Conservation (phyloP, 2,888 invertebrate genomes). For the Drepanosiphum platanoidis region DNA sequence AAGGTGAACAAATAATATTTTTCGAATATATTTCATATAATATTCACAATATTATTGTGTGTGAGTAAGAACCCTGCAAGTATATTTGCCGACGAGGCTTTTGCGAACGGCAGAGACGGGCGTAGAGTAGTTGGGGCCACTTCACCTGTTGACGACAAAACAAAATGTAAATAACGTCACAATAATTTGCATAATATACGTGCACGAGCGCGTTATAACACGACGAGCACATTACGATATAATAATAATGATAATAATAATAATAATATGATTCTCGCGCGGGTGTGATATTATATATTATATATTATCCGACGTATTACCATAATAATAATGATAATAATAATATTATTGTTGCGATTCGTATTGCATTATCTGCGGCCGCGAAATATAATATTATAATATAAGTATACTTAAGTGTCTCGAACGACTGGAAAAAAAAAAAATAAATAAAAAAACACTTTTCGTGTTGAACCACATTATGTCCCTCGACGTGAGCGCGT, state of each 20-base stretch:
- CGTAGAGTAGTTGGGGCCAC: not conserved
- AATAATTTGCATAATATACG: not conserved
- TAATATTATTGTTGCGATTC: not conserved
- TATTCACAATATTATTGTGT: no score
- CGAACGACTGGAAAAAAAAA: conserved; percentile 12
- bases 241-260: no score
- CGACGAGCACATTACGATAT: not conserved
- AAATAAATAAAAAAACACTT: not conserved
- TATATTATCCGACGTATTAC: not conserved
- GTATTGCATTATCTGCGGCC: conserved; percentile 1
- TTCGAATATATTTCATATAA: not conserved
- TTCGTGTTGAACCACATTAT: conserved; percentile 11
- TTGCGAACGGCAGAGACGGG: no score
- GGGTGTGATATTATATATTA: not conserved
- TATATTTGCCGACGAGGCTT: not conserved
- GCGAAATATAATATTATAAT: not conserved
- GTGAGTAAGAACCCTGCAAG: no score
- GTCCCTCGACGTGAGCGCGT: not conserved
- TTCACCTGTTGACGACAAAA: not conserved
- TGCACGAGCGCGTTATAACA: not conserved
- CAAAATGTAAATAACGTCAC: not conserved
- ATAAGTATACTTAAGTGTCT: not conserved
- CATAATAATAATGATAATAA: conserved; percentile 10
- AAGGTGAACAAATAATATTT: conserved; percentile 13
- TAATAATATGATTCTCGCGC: not conserved